Evolutionary conservation across 1,140 invertebrate species (phyloP), one percentile per base, ranked within the genome.

Genomic region (Habropoda laboriosa): DNA sequence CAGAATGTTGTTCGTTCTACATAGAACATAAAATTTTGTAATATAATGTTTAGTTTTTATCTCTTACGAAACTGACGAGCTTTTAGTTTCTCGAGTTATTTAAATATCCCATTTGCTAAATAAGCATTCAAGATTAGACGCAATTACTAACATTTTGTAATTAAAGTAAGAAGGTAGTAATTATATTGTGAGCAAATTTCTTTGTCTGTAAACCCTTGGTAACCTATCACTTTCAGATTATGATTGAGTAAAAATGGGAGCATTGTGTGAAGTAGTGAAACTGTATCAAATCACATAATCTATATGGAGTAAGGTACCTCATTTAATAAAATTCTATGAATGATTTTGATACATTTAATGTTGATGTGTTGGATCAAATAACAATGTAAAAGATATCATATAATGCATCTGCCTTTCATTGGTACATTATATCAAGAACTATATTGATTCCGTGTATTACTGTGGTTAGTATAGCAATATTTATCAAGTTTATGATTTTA

Each of bases 171-270:
- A 82, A 24, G 55, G 21, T 16, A 74, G 0, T 0, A n/a, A 32
- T 55, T 24, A 55, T 24, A 40, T 53, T 42, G 2, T 66, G 16
- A 40, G 60, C 12, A 42, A 42, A 38, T 10, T 35, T 49, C 47
- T 12, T 32, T 21, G 32, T 8, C 13, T 57, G 10, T 60, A 35
- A 83, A 53, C 10, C 27, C 5, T 42, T 40, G 18, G 27, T 74
- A 40, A 83, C 53, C 61, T 61, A 63, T 47, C 40, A 53, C 8
- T 85, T 85, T 78, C 83, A 85, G 82, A 78, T 85, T 24, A 68
- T 53, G 57, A 70, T n/a, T 32, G 27, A 57, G 18, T 55, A 66
- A 72, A 76, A 80, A 64, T 78, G 72, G 47, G 24, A 51, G 68
- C 47, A 21, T 55, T 60, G 16, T n/a, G 16, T 32, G 55, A 68